Percentiles rank a stretch among this genome's conserved stretches.
These are phyloP conservation scores for Oasisia sp. DNA, from an alignment of 2,888 invertebrate species.

Conservation along the genomic window DNA sequence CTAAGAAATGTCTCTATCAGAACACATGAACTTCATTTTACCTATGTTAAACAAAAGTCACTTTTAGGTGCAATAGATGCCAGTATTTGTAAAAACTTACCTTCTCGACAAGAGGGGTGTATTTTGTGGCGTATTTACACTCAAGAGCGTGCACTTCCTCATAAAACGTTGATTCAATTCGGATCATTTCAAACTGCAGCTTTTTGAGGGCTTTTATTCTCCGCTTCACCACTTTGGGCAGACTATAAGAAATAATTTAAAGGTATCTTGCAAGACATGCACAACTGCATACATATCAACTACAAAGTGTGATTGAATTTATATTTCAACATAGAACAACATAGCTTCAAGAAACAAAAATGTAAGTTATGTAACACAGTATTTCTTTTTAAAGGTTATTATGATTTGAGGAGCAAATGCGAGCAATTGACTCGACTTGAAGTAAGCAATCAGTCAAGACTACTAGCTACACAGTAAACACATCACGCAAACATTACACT, in stretches of 20 bases:
- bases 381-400: too few relatives aligned
- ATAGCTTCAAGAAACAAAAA: background rate
- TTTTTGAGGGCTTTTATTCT: conserved; percentile 87
- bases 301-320: background rate
- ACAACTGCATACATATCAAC: background rate
- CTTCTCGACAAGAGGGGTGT: conserved; percentile 83
- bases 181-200: conserved; percentile 83
- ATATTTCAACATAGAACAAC: background rate
- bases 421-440: too few relatives aligned
- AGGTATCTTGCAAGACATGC: background rate
- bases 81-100: conserved; percentile 51
- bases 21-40: background rate
- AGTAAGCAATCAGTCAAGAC: too few relatives aligned
- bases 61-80: background rate
- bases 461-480: too few relatives aligned
- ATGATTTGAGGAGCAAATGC: too few relatives aligned
- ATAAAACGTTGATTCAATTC: conserved; percentile 92
- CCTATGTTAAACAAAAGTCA: background rate
- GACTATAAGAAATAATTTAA: conserved; percentile 54
- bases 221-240: conserved; percentile 81
- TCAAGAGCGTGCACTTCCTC: conserved; percentile 93
- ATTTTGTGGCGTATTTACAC: conserved; percentile 85
- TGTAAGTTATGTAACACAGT: background rate
- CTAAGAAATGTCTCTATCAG: too few relatives aligned
- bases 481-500: too few relatives aligned